Conservation (phyloP, 2,888 invertebrate genomes). For the Amphipyra berbera region DNA sequence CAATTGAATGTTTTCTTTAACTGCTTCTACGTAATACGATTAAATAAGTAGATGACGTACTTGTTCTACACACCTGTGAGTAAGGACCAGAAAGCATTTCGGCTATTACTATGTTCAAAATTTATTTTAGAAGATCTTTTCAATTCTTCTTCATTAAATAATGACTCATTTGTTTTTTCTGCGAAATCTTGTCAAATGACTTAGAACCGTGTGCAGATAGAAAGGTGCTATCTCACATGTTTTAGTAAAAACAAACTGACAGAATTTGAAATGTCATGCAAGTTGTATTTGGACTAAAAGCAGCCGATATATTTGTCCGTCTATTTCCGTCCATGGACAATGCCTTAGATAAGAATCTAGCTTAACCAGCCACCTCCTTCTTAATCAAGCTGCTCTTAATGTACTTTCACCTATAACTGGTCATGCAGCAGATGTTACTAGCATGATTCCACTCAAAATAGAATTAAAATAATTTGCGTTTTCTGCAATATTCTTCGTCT, state of each 20-base stretch:
- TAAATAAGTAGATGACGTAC: not conserved
- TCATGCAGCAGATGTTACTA: too few species aligned
- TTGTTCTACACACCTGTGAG: not conserved
- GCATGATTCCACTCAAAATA: not conserved
- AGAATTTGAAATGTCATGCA: constrained; percentile 23
- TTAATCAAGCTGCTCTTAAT: too few species aligned
- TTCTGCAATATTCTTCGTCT: not conserved
- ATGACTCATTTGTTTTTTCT: constrained; percentile 40
- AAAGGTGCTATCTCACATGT: constrained; percentile 48
- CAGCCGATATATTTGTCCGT: too few species aligned
- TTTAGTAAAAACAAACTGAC: constrained; percentile 30
- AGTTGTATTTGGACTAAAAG: not conserved
- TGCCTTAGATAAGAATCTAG: too few species aligned
- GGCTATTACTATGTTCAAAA: not conserved
- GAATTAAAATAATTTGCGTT: not conserved
- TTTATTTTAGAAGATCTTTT: not conserved
- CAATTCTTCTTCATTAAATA: constrained; percentile 20
- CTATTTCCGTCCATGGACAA: too few species aligned
- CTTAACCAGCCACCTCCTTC: too few species aligned
- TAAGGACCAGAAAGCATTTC: not conserved
- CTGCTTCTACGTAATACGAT: not conserved
- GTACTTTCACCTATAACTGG: too few species aligned
- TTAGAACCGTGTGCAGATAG: constrained; percentile 31
- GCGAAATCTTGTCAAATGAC: constrained; percentile 24
- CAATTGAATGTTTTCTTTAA: not conserved